Evolutionary conservation across 2,888 invertebrate species (phyloP).

Genomic region (Temnothorax rugatulus): DNA sequence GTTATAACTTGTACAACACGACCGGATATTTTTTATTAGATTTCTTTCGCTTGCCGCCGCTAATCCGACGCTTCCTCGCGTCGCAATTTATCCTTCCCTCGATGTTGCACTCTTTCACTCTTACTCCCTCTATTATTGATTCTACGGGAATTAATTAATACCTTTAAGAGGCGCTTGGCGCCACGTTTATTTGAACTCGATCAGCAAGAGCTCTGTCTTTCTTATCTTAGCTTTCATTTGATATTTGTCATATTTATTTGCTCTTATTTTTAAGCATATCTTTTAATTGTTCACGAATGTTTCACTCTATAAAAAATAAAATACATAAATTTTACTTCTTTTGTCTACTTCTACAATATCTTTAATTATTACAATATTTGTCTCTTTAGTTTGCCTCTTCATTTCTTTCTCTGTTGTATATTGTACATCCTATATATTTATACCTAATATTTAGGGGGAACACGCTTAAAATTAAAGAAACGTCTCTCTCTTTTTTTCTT

Average conservation of each 20-base stretch:
- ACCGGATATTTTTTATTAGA: slow-evolving; percentile 48
- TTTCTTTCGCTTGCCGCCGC: slow-evolving; percentile 10
- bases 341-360: not conserved
- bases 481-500: not conserved
- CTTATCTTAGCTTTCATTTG: not conserved
- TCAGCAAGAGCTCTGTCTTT: not conserved
- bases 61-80: slow-evolving; percentile 22
- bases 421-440: too few relatives aligned
- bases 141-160: slow-evolving; percentile 18
- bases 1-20: slow-evolving; percentile 37
- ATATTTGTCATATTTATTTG: not conserved
- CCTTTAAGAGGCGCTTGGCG: not conserved
- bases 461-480: not conserved
- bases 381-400: not conserved
- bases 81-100: slow-evolving; percentile 1
- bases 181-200: not conserved
- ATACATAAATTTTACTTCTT: not conserved
- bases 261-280: not conserved
- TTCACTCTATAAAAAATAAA: not conserved
- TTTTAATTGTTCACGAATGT: not conserved
- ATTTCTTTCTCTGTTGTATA: not conserved
- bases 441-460: not conserved
- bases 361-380: not conserved
- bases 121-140: not conserved
- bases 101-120: not conserved